These are phyloP conservation scores for Theretra japonica DNA, from an alignment of 2,888 invertebrate species.

Conservation along the genomic window DNA sequence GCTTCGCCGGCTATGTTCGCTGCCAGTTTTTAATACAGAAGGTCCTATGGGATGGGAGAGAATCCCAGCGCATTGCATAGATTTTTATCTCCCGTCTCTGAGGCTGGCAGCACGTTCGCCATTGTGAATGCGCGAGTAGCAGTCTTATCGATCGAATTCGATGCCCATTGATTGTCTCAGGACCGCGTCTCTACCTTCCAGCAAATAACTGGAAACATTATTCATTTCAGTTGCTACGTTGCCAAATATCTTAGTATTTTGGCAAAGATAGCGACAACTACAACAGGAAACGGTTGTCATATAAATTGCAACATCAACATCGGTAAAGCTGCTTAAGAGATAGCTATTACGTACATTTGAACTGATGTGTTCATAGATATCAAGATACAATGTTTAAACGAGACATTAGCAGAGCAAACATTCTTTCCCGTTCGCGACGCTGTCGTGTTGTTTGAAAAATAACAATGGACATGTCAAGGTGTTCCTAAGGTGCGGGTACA, in stretches of 20 bases:
- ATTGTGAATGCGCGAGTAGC: slow-evolving; percentile 1
- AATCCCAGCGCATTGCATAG: slow-evolving; percentile 10
- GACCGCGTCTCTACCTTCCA: background rate
- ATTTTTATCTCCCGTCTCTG: slow-evolving; percentile 9
- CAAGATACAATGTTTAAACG: slow-evolving; percentile 12
- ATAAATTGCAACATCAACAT: slow-evolving; percentile 1
- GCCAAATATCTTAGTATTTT: background rate
- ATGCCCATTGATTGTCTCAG: background rate
- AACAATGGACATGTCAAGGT: slow-evolving; percentile 47
- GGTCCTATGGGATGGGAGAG: slow-evolving; percentile 2
- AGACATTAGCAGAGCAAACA: slow-evolving; percentile 25
- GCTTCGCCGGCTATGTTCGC: background rate
- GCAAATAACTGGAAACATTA: background rate
- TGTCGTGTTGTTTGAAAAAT: slow-evolving; percentile 38
- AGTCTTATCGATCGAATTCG: slow-evolving; percentile 11
- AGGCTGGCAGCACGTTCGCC: slow-evolving; percentile 16
- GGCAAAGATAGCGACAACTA: background rate
- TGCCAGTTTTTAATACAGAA: slow-evolving; percentile 1
- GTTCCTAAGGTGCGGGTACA: background rate
- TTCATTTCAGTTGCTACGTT: background rate
- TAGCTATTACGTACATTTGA: background rate
- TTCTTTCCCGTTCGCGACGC: slow-evolving; percentile 15
- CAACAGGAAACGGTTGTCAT: background rate
- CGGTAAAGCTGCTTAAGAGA: background rate
- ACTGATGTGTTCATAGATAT: background rate